These are phyloP conservation scores for Brachystomella parvula DNA, from an alignment of 1,140 invertebrate genomes.

Conservation along the genomic window DNA sequence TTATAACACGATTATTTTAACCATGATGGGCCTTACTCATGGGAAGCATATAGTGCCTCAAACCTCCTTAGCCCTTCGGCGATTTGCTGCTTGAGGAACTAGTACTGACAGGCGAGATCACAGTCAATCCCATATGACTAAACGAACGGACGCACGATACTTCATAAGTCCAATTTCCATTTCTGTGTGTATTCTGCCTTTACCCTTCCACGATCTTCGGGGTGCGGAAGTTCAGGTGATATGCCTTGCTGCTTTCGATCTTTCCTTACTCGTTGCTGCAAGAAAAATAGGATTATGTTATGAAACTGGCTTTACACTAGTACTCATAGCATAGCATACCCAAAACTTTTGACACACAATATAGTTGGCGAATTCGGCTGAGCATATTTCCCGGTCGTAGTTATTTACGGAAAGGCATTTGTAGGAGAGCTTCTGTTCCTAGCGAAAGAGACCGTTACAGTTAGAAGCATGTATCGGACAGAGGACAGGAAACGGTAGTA, in stretches of 20 bases:
- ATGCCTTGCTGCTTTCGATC: conserved; percentile 23
- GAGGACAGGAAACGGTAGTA: neutral
- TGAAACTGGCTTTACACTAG: neutral
- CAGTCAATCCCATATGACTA: neutral
- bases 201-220: conserved; percentile 32
- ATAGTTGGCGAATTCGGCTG: conserved; percentile 25
- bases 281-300: conserved; percentile 1
- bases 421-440: conserved; percentile 36
- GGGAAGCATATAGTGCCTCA: neutral
- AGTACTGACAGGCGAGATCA: neutral
- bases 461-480: neutral
- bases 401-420: conserved; percentile 32
- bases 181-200: conserved; percentile 29
- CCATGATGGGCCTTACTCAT: neutral
- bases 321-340: conserved; percentile 19
- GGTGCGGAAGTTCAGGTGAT: conserved; percentile 20
- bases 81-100: neutral
- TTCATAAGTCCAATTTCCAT: neutral
- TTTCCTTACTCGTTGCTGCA: conserved; percentile 14
- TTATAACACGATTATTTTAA: neutral
- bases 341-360: conserved; percentile 32
- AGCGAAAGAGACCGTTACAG: neutral
- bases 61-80: neutral
- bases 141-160: neutral
- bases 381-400: conserved; percentile 28